phyloP scores from a whole-genome alignment of 2,113 vertebrate genomes.

The Percopsis transmontana region DNA sequence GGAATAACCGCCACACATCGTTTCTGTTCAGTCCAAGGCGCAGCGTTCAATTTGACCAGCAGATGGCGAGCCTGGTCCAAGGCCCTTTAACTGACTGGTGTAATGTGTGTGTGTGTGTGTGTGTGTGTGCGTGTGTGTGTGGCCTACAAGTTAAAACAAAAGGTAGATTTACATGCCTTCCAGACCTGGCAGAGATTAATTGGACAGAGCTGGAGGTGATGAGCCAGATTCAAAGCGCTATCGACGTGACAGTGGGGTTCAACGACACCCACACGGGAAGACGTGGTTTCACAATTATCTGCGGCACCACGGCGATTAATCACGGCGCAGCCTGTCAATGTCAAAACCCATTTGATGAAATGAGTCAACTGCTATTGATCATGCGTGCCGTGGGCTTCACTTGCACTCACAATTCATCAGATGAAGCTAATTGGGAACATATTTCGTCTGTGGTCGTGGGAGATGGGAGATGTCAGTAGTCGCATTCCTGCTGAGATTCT shows the following conservation, averaged over 20 bases:
- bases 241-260: slow-evolving; percentile 54
- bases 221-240: slow-evolving; percentile 41
- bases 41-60: slow-evolving; percentile 51
- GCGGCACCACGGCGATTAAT: slow-evolving; percentile 59
- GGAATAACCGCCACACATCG: slow-evolving; percentile 37
- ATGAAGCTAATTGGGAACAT: slow-evolving; percentile 77
- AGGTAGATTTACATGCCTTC: slow-evolving; percentile 33
- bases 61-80: slow-evolving; percentile 65
- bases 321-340: slow-evolving; percentile 58
- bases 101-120: slow-evolving; percentile 2
- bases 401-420: slow-evolving; percentile 76
- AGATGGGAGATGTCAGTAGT: slow-evolving; percentile 73
- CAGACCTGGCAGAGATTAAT: slow-evolving; percentile 44
- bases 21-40: slow-evolving; percentile 15
- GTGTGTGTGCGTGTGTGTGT: slow-evolving; percentile 9
- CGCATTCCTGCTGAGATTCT: slow-evolving; percentile 73
- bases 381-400: slow-evolving; percentile 67
- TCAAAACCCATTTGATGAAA: slow-evolving; percentile 59
- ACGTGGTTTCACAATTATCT: slow-evolving; percentile 68
- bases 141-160: slow-evolving; percentile 24
- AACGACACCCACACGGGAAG: slow-evolving; percentile 64
- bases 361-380: slow-evolving; percentile 71
- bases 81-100: background rate
- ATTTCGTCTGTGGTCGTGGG: slow-evolving; percentile 66
- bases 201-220: slow-evolving; percentile 38